Evolutionary conservation across 2,113 vertebrate species (phyloP).

Genomic region (Hydrochoerus hydrochaeris): DNA sequence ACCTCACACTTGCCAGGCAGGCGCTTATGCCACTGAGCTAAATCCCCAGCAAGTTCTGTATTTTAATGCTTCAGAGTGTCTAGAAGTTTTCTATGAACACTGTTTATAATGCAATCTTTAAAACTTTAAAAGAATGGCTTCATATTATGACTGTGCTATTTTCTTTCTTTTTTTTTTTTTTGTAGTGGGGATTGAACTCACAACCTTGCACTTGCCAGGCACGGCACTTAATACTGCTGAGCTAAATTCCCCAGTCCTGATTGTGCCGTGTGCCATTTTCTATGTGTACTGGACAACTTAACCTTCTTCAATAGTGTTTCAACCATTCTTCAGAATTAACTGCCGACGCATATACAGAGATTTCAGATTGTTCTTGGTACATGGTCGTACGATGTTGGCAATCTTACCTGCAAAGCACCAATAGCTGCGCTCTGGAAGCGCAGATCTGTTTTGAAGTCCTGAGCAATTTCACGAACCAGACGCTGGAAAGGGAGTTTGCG

Average conservation of each 20-base stretch:
- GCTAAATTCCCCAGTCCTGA: too few relatives aligned
- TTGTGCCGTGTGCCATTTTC: not conserved
- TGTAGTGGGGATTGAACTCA: too few relatives aligned
- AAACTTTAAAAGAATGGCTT: not conserved
- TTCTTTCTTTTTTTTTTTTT: not conserved
- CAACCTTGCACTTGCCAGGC: too few relatives aligned
- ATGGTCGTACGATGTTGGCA: not conserved
- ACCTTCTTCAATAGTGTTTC: not conserved
- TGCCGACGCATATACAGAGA: not conserved
- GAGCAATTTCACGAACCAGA: slow-evolving; percentile 93
- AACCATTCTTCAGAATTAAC: not conserved
- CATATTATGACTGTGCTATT: not conserved
- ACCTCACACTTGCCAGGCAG: too few relatives aligned
- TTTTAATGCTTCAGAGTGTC: not conserved
- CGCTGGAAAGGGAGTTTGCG: slow-evolving; percentile 93
- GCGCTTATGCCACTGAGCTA: too few relatives aligned
- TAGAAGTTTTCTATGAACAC: not conserved
- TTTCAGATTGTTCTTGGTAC: not conserved
- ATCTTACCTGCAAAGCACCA: slow-evolving; percentile 92
- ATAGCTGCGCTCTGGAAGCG: slow-evolving; percentile 93
- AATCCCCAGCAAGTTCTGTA: too few relatives aligned
- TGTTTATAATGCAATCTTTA: not conserved
- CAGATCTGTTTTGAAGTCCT: slow-evolving; percentile 94
- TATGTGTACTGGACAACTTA: not conserved
- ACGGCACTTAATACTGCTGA: too few relatives aligned